These are phyloP conservation scores for Neosilurus mollespiculum DNA, from an alignment of 2,797 vertebrate species.

Conservation along the genomic window DNA sequence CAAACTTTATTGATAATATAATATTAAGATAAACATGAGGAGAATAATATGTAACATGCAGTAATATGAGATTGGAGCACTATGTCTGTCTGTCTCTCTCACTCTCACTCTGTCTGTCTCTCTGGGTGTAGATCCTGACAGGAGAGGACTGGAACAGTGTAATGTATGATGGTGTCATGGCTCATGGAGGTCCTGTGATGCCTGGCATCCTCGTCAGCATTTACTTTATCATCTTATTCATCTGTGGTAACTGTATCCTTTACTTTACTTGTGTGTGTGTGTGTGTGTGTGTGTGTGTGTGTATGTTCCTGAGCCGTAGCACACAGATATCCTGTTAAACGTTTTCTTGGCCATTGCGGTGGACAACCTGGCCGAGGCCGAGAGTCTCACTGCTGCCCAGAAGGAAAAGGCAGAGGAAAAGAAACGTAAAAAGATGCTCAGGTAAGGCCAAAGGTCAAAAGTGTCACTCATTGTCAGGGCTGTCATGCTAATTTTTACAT, in stretches of 20 bases:
- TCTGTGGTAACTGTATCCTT: slow-evolving; percentile 94
- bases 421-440: slow-evolving; percentile 83
- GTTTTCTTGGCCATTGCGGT: slow-evolving; percentile 93
- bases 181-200: slow-evolving; percentile 84
- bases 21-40: not conserved
- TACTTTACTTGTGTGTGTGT: not conserved
- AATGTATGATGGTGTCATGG: slow-evolving; percentile 92
- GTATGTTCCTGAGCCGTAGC: slow-evolving; percentile 55
- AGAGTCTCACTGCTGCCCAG: slow-evolving; percentile 89
- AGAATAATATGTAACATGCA: too few species aligned
- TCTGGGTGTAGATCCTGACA: slow-evolving; percentile 79
- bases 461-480: not conserved
- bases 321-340: slow-evolving; percentile 87
- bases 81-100: not conserved
- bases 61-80: too few species aligned
- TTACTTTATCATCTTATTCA: slow-evolving; percentile 92
- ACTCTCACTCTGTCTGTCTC: not conserved
- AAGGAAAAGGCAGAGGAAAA: slow-evolving; percentile 90
- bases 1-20: not conserved
- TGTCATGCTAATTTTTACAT: not conserved
- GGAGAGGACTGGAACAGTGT: slow-evolving; percentile 92
- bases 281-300: slow-evolving; percentile 2
- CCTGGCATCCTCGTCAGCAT: slow-evolving; percentile 89
- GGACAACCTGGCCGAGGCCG: slow-evolving; percentile 89
- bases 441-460: slow-evolving; percentile 64